Evolutionary conservation across 2,797 vertebrate species (phyloP).

Genomic region (Diplodus sargus): DNA sequence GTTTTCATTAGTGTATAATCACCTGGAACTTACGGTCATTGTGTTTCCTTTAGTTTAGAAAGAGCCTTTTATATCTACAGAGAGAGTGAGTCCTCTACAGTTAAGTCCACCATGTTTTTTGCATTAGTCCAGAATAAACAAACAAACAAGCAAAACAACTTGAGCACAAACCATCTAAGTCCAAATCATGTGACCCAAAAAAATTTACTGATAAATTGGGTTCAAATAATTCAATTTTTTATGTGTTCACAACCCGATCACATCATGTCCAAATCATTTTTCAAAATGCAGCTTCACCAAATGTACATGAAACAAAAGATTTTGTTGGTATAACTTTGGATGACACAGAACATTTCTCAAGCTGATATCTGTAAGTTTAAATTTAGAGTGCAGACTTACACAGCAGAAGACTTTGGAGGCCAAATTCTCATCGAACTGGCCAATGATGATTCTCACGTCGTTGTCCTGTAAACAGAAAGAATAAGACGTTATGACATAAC

Average conservation of each 20-base stretch:
- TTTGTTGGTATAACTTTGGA: not conserved
- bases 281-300: not conserved
- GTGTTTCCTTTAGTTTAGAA: too few species aligned
- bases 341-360: not conserved
- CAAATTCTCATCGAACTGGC: constrained; percentile 98
- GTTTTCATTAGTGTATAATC: too few species aligned
- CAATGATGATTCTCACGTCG: constrained; percentile 98
- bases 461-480: constrained; percentile 88
- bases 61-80: too few species aligned
- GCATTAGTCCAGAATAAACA: too few species aligned
- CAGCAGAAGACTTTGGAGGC: constrained; percentile 99
- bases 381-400: constrained; percentile 86
- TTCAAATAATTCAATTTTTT: not conserved
- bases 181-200: not conserved
- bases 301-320: not conserved
- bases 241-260: constrained; percentile 6
- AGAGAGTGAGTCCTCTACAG: too few species aligned
- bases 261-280: not conserved
- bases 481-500: not conserved
- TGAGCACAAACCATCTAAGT: constrained; percentile 1
- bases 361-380: not conserved
- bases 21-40: too few species aligned
- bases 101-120: too few species aligned
- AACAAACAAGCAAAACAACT: too few species aligned
- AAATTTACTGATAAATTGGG: not conserved